A percentile compares a stretch with the other conserved stretches of the same genome.
These are phyloP conservation scores for Fukomys damarensis DNA, from an alignment of 2,113 vertebrate species.

Conservation along the genomic window DNA sequence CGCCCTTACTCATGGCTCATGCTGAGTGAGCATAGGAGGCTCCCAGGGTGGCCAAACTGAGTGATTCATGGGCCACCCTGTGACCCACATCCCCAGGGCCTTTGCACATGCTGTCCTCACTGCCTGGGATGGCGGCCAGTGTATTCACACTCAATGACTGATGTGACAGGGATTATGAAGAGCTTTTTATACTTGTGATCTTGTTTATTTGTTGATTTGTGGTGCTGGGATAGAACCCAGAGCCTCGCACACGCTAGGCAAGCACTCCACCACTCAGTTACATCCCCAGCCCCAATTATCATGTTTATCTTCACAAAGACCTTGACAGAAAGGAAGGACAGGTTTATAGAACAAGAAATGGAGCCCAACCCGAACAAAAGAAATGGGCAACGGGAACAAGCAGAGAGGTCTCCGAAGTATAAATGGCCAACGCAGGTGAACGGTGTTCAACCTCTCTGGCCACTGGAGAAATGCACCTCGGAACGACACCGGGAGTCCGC, in stretches of 20 bases:
- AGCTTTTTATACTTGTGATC: neutral
- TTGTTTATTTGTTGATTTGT: neutral
- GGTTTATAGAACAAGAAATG: neutral
- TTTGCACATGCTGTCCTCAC: neutral
- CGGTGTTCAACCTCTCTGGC: neutral
- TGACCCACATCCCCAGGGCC: neutral
- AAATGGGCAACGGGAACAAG: neutral
- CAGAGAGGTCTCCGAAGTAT: neutral
- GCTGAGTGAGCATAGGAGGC: neutral
- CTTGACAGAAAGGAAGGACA: neutral
- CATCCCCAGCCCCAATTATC: neutral
- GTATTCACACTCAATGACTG: neutral
- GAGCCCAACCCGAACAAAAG: neutral
- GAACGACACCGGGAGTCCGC: no score
- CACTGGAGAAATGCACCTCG: neutral
- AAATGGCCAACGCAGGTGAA: neutral
- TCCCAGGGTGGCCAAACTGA: neutral
- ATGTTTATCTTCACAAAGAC: neutral
- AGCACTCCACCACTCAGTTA: neutral
- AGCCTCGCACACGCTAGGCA: neutral
- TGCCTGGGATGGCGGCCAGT: rapidly evolving
- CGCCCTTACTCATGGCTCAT: neutral
- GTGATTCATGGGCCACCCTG: rapidly evolving
- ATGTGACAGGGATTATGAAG: rapidly evolving
- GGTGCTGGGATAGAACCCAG: neutral